Evolutionary conservation across 37 sponge, comb jelly and placozoan genomes (phyloP).

Genomic region (Agelas oroides): DNA sequence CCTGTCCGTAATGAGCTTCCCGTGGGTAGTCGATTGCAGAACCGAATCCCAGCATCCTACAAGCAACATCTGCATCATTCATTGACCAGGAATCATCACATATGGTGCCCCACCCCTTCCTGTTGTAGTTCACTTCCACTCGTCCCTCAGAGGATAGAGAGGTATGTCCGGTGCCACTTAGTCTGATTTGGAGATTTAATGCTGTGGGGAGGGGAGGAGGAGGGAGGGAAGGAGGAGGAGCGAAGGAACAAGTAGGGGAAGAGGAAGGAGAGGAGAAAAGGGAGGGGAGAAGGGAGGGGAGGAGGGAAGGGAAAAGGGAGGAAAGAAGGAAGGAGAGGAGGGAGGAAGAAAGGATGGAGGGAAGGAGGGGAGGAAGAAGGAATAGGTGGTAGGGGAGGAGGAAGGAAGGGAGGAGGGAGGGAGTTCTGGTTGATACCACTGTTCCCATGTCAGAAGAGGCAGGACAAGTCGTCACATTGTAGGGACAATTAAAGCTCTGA

Average conservation of each 20-base stretch:
- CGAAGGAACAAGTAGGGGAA: too few relatives aligned
- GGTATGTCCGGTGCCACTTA: slow-evolving; percentile 5
- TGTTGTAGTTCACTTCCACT: slow-evolving; percentile 62
- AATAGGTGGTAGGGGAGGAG: background rate
- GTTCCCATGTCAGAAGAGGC: too few relatives aligned
- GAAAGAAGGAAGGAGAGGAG: too few relatives aligned
- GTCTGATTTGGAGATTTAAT: slow-evolving; percentile 3
- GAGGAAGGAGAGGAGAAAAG: background rate
- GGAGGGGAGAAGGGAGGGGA: too few relatives aligned
- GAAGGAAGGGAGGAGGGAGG: too few relatives aligned
- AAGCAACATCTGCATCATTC: slow-evolving; percentile 61
- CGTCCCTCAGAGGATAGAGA: slow-evolving; percentile 24
- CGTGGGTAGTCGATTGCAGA: slow-evolving; percentile 1
- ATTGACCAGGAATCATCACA: slow-evolving; percentile 63
- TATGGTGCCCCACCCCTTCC: slow-evolving; percentile 59
- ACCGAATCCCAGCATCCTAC: slow-evolving; percentile 51
- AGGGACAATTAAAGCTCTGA: too few relatives aligned
- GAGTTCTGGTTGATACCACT: too few relatives aligned
- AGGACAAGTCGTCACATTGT: too few relatives aligned
- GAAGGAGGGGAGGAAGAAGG: background rate
- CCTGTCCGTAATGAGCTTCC: slow-evolving; percentile 17
- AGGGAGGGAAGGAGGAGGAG: background rate
- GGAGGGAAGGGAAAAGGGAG: background rate
- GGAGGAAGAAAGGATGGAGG: background rate
- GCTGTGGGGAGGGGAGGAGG: slow-evolving; percentile 12